Evolutionary conservation across 2,797 vertebrate species (phyloP).

Genomic region (Neolamprologus multifasciatus): DNA sequence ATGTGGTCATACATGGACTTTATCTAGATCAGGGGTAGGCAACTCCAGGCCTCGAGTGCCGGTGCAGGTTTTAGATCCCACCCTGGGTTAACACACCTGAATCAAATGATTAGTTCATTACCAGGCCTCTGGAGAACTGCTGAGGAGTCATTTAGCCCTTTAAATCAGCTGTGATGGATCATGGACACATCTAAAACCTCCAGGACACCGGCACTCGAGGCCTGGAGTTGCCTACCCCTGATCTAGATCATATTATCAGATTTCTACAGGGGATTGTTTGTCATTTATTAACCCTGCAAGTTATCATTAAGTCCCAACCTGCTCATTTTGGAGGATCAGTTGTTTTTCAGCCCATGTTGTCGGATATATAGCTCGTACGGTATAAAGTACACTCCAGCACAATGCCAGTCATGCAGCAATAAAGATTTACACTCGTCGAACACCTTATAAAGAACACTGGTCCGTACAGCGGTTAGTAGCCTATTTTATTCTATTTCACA

Average conservation of each 20-base stretch:
- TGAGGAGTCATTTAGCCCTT: no score
- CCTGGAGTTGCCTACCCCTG: no score
- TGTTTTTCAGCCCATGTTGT: background rate
- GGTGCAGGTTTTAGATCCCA: no score
- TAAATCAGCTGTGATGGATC: no score
- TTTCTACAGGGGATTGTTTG: background rate
- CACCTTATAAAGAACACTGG: background rate
- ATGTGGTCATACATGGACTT: background rate
- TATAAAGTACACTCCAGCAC: background rate
- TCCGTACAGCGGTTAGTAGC: background rate
- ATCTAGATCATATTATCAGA: background rate
- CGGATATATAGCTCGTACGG: background rate
- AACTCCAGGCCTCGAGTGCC: no score
- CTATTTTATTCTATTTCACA: background rate
- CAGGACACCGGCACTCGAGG: no score
- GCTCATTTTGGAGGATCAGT: background rate
- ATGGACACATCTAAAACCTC: no score
- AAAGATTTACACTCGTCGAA: background rate
- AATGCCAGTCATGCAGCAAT: background rate
- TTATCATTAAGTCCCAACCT: background rate
- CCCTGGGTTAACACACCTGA: no score
- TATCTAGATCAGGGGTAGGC: background rate
- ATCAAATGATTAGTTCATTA: no score
- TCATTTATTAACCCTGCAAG: conserved; percentile 3
- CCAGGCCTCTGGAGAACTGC: no score